phyloP scores from a whole-genome alignment of 2,797 vertebrate genomes.

The Coccyzus lansbergi region DNA sequence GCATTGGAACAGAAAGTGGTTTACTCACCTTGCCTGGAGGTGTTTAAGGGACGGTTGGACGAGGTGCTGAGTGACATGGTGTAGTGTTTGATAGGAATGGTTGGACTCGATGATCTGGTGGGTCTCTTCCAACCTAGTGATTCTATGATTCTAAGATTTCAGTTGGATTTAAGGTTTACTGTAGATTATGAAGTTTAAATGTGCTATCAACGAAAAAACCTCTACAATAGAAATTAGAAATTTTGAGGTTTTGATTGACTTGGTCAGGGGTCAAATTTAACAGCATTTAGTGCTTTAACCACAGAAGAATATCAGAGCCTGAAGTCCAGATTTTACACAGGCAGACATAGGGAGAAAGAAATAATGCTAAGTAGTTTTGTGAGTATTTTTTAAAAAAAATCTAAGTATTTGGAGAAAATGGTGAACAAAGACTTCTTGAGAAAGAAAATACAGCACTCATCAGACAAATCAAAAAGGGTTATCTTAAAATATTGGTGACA shows the following conservation, averaged over 20 bases:
- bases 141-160: no score
- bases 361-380: neutral
- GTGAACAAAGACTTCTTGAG: neutral
- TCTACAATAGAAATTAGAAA: neutral
- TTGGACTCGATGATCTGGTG: no score
- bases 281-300: neutral
- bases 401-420: neutral
- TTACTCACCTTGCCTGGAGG: no score
- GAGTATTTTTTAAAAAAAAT: neutral
- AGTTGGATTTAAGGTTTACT: neutral
- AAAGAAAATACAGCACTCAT: neutral
- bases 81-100: no score
- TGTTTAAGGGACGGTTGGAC: no score
- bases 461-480: neutral
- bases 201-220: neutral
- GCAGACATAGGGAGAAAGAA: neutral
- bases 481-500: neutral
- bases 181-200: neutral
- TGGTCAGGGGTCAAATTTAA: neutral
- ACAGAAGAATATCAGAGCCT: neutral
- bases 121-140: no score
- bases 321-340: neutral
- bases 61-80: no score
- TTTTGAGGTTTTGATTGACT: neutral
- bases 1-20: no score